Conservation (phyloP, 1,140 invertebrate species). For the Penaeus vannamei region DNA sequence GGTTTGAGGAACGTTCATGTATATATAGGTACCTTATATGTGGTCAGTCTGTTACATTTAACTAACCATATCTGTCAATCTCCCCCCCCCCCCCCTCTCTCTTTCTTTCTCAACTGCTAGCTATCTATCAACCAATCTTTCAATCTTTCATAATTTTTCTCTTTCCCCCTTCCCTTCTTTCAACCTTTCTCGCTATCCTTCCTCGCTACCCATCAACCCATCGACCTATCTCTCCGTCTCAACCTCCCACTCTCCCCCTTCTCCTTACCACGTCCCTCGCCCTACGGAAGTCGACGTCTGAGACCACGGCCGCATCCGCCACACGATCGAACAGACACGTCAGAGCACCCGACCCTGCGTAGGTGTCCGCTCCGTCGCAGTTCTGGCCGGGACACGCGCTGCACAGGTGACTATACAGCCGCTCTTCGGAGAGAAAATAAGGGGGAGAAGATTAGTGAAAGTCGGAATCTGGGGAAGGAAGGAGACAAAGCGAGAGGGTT, state of each 20-base stretch:
- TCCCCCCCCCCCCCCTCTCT: too few relatives aligned
- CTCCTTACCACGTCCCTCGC: constrained; percentile 12
- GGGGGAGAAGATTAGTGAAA: not conserved
- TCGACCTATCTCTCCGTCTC: too few relatives aligned
- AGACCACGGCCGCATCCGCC: constrained; percentile 52
- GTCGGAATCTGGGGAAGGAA: not conserved
- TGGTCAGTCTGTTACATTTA: too few relatives aligned
- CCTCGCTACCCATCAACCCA: too few relatives aligned
- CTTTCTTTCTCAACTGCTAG: too few relatives aligned
- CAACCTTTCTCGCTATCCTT: too few relatives aligned
- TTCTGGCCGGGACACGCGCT: constrained; percentile 29
- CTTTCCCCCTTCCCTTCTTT: too few relatives aligned
- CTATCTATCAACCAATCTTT: too few relatives aligned
- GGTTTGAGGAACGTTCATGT: too few relatives aligned
- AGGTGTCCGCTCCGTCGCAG: constrained; percentile 37
- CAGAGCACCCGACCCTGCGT: constrained; percentile 40
- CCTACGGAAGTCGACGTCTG: constrained; percentile 45
- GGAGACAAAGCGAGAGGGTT: not conserved
- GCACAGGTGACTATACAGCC: constrained; percentile 40
- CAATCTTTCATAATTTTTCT: too few relatives aligned
- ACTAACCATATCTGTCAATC: too few relatives aligned
- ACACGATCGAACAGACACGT: constrained; percentile 37
- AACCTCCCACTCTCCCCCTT: not conserved
- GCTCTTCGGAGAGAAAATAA: constrained; percentile 1
- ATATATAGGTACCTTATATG: too few relatives aligned